phyloP scores from a whole-genome alignment of 2,113 vertebrate species.

The Callospermophilus lateralis region DNA sequence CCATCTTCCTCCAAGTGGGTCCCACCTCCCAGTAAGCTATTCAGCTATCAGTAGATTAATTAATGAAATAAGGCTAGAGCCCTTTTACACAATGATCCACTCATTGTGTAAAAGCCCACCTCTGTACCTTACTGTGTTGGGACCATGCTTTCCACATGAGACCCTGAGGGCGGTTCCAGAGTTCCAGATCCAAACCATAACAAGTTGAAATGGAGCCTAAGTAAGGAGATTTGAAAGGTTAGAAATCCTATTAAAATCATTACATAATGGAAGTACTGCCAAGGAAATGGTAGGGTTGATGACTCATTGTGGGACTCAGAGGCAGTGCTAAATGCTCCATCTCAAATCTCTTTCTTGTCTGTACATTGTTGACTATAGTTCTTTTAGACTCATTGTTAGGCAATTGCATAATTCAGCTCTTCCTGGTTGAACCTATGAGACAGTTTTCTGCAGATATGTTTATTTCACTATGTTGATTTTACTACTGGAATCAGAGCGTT shows the following conservation, averaged over 20 bases:
- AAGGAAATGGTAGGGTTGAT: background rate
- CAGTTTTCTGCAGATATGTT: background rate
- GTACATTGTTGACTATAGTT: background rate
- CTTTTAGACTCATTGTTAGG: background rate
- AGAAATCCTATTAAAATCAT: background rate
- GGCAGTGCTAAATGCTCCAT: background rate
- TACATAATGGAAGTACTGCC: background rate
- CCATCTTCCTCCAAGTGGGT: too few species aligned
- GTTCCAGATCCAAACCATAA: too few species aligned
- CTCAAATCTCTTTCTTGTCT: background rate
- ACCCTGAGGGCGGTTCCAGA: too few species aligned
- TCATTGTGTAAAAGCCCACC: too few species aligned
- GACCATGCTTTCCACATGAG: too few species aligned
- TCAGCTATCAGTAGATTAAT: too few species aligned
- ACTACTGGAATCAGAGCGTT: background rate
- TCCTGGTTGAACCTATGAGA: background rate
- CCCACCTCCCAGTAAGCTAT: too few species aligned
- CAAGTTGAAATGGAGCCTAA: background rate
- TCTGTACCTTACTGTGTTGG: too few species aligned
- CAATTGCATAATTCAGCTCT: slow-evolving; percentile 49
- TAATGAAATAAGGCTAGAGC: too few species aligned
- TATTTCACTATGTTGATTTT: slow-evolving; percentile 43
- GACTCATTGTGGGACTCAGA: background rate
- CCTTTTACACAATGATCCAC: too few species aligned
- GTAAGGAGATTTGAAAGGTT: background rate